phyloP scores from a whole-genome alignment of 2,113 vertebrate species.

The Fukomys damarensis region DNA sequence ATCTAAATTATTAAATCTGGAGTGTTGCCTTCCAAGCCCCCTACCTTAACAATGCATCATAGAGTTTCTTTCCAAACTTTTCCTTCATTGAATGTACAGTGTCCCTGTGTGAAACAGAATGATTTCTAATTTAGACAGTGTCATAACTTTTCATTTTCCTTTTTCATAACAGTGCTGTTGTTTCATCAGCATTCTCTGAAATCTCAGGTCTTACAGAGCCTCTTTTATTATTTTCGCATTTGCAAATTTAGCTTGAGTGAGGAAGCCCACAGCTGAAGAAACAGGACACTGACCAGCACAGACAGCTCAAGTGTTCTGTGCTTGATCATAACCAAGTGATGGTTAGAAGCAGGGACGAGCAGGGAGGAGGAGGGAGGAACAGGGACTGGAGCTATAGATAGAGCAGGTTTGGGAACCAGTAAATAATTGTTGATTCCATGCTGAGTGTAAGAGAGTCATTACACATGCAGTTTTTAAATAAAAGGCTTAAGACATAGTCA shows the following conservation, averaged over 20 bases:
- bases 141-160: background rate
- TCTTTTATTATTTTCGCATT: background rate
- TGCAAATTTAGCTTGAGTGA: background rate
- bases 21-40: slow-evolving; percentile 63
- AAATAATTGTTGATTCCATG: background rate
- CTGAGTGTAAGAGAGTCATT: background rate
- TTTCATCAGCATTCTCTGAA: background rate
- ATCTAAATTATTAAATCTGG: background rate
- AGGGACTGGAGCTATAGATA: background rate
- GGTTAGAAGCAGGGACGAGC: rapidly evolving
- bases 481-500: background rate
- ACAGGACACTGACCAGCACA: background rate
- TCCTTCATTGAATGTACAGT: slow-evolving; percentile 96
- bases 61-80: slow-evolving; percentile 97
- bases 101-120: slow-evolving; percentile 89
- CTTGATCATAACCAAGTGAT: background rate
- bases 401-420: background rate
- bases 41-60: slow-evolving; percentile 95
- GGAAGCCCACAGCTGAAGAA: background rate
- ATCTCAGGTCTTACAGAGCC: background rate
- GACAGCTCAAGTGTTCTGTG: background rate
- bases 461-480: background rate
- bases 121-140: background rate
- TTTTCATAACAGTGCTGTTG: background rate
- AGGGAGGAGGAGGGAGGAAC: rapidly evolving